Evolutionary conservation across 2,113 vertebrate species (phyloP).

Genomic region (Paratilapia polleni): DNA sequence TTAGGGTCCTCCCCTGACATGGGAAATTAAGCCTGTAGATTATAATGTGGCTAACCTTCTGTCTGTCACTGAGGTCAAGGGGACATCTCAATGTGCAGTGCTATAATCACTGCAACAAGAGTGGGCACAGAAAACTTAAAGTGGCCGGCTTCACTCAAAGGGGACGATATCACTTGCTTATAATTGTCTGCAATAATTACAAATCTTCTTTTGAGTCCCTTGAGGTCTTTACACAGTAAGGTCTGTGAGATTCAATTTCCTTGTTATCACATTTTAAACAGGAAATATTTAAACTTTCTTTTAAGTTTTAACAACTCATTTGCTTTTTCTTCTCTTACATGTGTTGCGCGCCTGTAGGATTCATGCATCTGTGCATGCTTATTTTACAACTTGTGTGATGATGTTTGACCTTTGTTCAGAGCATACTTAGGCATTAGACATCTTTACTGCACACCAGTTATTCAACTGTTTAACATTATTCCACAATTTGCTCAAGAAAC

Average conservation of each 20-base stretch:
- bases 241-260: neutral
- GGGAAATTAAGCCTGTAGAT: conserved; percentile 81
- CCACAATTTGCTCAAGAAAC: conserved; percentile 66
- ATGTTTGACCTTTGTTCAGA: conserved; percentile 51
- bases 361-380: conserved; percentile 33
- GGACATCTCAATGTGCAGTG: conserved; percentile 74
- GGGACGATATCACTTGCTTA: conserved; percentile 63
- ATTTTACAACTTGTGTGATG: conserved; percentile 23
- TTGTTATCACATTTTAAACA: neutral
- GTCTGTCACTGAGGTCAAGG: conserved; percentile 80
- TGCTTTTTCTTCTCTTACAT: conserved; percentile 9
- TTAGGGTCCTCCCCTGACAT: conserved; percentile 81
- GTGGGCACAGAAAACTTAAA: conserved; percentile 68
- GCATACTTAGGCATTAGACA: conserved; percentile 35
- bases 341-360: conserved; percentile 11
- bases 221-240: conserved; percentile 11
- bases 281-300: neutral
- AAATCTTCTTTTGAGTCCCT: conserved; percentile 66
- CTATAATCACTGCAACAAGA: conserved; percentile 71
- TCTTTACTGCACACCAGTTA: conserved; percentile 66
- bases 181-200: conserved; percentile 76
- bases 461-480: conserved; percentile 58
- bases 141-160: conserved; percentile 54
- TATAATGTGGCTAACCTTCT: conserved; percentile 71
- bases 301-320: neutral